phyloP scores from a whole-genome alignment of 2,888 invertebrate species.

The Sphaerophoria taeniata region DNA sequence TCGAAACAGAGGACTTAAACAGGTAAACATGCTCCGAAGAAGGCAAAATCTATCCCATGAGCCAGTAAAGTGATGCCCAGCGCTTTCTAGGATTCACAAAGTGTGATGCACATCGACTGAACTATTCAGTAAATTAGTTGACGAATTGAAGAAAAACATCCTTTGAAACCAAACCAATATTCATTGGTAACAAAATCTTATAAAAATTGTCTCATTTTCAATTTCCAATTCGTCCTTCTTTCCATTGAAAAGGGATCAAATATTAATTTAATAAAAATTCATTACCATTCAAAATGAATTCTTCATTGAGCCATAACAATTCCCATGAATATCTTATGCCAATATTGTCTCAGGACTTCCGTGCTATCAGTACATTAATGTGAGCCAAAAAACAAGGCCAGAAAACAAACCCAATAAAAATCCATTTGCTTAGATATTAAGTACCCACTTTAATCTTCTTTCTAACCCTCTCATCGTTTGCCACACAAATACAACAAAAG shows the following conservation, averaged over 20 bases:
- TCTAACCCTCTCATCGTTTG: slow-evolving; percentile 17
- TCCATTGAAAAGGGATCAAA: neutral
- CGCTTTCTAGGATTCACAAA: too few species aligned
- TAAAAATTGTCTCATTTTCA: too few species aligned
- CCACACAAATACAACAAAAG: slow-evolving; percentile 7
- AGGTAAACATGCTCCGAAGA: too few species aligned
- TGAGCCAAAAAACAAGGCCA: neutral
- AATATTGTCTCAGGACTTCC: neutral
- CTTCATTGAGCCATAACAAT: slow-evolving; percentile 16
- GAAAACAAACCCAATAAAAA: neutral
- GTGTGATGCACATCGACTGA: too few species aligned
- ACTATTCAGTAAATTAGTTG: too few species aligned
- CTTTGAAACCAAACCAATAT: too few species aligned
- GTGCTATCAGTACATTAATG: neutral
- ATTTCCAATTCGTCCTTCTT: neutral
- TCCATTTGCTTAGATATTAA: slow-evolving; percentile 9
- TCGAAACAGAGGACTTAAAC: too few species aligned
- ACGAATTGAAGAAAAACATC: too few species aligned
- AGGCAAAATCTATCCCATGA: too few species aligned
- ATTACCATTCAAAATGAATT: slow-evolving; percentile 16
- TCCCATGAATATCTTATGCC: slow-evolving; percentile 6
- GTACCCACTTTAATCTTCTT: neutral
- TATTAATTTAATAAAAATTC: neutral
- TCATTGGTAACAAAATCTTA: too few species aligned
- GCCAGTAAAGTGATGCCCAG: too few species aligned